A percentile compares a stretch with the other conserved stretches of the same genome.
phyloP scores from a whole-genome alignment of 2,888 invertebrate genomes.

The Steromphala cineraria region DNA sequence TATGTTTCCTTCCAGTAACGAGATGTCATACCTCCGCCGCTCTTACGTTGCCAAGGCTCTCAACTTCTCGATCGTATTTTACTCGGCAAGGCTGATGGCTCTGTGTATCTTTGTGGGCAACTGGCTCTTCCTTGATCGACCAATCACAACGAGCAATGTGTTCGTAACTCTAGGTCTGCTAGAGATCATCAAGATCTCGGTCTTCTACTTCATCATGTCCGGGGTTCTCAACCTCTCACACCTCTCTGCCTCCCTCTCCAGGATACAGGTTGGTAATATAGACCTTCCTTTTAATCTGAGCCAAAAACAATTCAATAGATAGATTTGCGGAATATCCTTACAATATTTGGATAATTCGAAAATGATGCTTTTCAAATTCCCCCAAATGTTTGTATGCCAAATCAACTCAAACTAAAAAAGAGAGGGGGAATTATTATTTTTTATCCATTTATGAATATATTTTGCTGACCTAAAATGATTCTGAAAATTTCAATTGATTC shows the following conservation, averaged over 20 bases:
- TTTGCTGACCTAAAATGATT: too few species aligned
- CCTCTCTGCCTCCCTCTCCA: slow-evolving; percentile 27
- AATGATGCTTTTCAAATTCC: too few species aligned
- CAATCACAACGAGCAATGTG: slow-evolving; percentile 80
- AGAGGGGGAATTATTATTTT: too few species aligned
- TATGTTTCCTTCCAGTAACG: slow-evolving; percentile 26
- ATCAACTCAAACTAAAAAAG: too few species aligned
- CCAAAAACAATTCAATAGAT: too few species aligned
- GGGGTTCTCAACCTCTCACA: slow-evolving; percentile 29
- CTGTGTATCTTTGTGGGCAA: slow-evolving; percentile 80
- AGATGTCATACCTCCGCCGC: slow-evolving; percentile 15
- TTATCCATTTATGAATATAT: too few species aligned
- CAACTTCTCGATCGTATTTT: slow-evolving; percentile 24
- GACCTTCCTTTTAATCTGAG: too few species aligned
- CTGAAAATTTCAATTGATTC: too few species aligned
- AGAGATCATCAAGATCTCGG: slow-evolving; percentile 31
- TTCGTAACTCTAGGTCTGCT: slow-evolving; percentile 39
- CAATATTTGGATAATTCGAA: too few species aligned
- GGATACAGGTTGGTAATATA: slow-evolving; percentile 32
- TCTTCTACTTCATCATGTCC: slow-evolving; percentile 34
- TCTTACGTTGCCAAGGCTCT: slow-evolving; percentile 62
- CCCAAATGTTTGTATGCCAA: too few species aligned
- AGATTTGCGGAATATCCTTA: too few species aligned
- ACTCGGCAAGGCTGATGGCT: slow-evolving; percentile 24
- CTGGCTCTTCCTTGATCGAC: slow-evolving; percentile 80